Evolutionary conservation across 2,113 vertebrate genomes (phyloP), one percentile per base, ranked within the genome.

Genomic region (Rhinichthys klamathensis): DNA sequence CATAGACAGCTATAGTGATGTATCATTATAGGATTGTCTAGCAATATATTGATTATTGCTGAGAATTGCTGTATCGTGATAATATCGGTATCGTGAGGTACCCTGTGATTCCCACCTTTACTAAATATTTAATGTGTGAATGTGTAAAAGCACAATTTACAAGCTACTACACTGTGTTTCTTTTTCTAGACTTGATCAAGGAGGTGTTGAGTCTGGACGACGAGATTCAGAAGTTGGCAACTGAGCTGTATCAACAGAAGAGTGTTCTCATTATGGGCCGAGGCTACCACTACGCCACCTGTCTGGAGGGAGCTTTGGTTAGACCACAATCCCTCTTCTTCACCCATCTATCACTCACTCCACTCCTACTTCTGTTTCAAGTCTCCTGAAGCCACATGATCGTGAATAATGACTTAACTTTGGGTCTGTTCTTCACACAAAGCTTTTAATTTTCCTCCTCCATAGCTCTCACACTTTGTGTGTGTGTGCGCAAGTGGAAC

Each of bases 221-320:
- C 78, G 98, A 99, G 95, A 99, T 99, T 92, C 96, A 99, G 95
- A 96, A 96, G 88, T 84, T 99, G 89, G 97, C 98, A 7, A 92
- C 92, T 0, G 97, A 99, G 90, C 96, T 99, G 0, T 99, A 98
- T 93, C 95, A 99, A 84, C 97, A 99, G 95, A 99, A 99, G 92
- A 99, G 98, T 0, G 96, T 99, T 0, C 95, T 99, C 87, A 99
- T 99, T 91, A 99, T 99, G 98, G 98, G 98, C 16, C 94, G 98
- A 85, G 98, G 98, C 3, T 99, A 98, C 92, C 97, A 99, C 90
- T 99, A 99, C 0, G 97, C 98, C 69, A 98, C 98, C 0, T 99
- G 97, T 90, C 93, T 99, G 49, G 98, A 99, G 92, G 98, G 98
- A 80, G 98, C 98, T 1, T 92, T 99, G 95, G 98, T 99, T 86